Evolutionary conservation across 2,797 vertebrate species (phyloP).

Genomic region (Neomorphus geoffroyi): DNA sequence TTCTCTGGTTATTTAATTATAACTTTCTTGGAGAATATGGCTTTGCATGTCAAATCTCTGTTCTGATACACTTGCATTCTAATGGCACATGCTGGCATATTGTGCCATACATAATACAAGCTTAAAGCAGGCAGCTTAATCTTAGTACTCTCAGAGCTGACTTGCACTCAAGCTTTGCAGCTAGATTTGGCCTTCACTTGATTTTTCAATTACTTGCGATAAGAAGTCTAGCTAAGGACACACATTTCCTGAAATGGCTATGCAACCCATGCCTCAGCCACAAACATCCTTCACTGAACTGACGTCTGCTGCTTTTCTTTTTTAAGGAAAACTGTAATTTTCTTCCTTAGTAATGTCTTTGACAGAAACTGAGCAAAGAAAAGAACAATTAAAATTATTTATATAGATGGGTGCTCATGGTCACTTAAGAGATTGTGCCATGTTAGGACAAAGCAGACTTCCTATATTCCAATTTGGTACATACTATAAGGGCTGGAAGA

Average conservation of each 20-base stretch:
- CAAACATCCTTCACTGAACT: neutral
- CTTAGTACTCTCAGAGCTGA: neutral
- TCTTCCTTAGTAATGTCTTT: neutral
- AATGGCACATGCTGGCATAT: neutral
- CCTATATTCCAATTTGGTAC: neutral
- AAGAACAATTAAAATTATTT: neutral
- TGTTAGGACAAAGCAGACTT: neutral
- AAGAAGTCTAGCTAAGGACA: neutral
- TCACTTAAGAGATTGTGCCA: neutral
- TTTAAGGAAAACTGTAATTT: neutral
- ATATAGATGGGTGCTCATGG: neutral
- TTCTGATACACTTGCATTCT: neutral
- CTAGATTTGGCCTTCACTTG: neutral
- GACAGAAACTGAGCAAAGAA: neutral
- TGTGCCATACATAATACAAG: neutral
- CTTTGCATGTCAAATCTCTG: neutral
- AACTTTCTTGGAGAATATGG: neutral
- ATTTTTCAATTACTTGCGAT: neutral
- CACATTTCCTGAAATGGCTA: neutral
- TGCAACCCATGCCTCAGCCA: neutral
- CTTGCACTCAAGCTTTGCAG: neutral
- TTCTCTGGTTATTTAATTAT: neutral
- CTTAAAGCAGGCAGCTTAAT: neutral
- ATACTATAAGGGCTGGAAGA: neutral
- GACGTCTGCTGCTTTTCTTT: neutral